phyloP scores from a whole-genome alignment of 2,888 invertebrate species.

The Ectropis crepuscularia region DNA sequence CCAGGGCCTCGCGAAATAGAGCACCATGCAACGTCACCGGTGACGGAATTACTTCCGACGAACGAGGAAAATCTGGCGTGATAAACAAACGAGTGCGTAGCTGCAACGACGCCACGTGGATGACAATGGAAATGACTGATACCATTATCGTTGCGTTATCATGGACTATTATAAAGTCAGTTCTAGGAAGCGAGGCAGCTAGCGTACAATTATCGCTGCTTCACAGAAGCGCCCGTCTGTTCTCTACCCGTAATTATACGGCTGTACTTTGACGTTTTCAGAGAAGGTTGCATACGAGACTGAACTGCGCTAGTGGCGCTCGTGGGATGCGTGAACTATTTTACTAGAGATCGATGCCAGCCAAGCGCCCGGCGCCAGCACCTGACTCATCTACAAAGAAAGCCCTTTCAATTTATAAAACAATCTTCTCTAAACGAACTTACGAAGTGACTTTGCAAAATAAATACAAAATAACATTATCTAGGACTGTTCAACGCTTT shows the following conservation, averaged over 20 bases:
- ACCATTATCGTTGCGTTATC: constrained; percentile 75
- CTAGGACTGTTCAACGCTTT: not conserved
- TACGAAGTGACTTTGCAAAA: constrained; percentile 15
- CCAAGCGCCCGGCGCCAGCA: constrained; percentile 10
- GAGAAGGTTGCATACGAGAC: constrained; percentile 39
- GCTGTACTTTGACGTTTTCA: constrained; percentile 44
- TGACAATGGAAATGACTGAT: constrained; percentile 60
- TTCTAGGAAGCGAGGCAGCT: constrained; percentile 68
- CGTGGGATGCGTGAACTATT: not conserved
- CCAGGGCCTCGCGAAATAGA: constrained; percentile 18
- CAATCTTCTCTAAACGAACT: not conserved
- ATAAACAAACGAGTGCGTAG: constrained; percentile 45
- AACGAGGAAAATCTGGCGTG: constrained; percentile 43
- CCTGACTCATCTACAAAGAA: constrained; percentile 7
- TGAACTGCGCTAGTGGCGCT: not conserved
- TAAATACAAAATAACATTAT: constrained; percentile 8
- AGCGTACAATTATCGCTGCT: constrained; percentile 70
- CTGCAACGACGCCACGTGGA: constrained; percentile 44
- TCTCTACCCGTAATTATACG: constrained; percentile 59
- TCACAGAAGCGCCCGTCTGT: constrained; percentile 66
- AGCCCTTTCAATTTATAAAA: constrained; percentile 9
- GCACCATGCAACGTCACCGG: constrained; percentile 29
- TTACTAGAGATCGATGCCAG: constrained; percentile 6
- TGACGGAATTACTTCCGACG: constrained; percentile 39
- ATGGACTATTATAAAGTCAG: constrained; percentile 59